Evolutionary conservation across 2,888 invertebrate genomes (phyloP), one percentile per base, ranked within the genome.

Genomic region (Rosalia funebris): DNA sequence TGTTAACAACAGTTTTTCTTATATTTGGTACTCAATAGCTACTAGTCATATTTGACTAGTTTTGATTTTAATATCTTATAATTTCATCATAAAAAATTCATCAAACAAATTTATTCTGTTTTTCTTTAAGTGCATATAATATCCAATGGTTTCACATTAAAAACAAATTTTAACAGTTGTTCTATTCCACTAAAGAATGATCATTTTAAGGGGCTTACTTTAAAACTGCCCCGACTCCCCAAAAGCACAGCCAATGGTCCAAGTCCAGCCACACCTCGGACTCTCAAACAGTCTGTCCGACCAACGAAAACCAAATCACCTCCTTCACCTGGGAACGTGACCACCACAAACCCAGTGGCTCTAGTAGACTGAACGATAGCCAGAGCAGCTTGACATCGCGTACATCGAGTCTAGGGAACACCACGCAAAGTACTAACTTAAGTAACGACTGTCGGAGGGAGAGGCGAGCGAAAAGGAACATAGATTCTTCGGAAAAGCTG

Each of bases 401-500:
- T 47, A 66, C 70, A 14, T 74, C 71, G 4, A 81, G 80, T 67
- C 64, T 81, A 32, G 82, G 82, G 11, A 81, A 81, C 59, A 76
- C 75, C 19, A 82, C 82, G n/a, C 82, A 82, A 67, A 82, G 82
- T 66, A 82, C 81, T 25, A 81, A 76, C 54, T 71, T 82, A 57
- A 82, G 81, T 62, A 73, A 71, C 65, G 81, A 81, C 37, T 74
- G 75, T 9, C 55, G 69, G 39, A 71, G 72, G 50, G 77, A 78
- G 54, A 71, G 71, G 59, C 61, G 71, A 41, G 37, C 63, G 25
- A 58, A 72, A 47, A 72, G 69, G 37, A 73, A 68, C 39, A 37
- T 68, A 10, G 74, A 75, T 41, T 68, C 73, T 5, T 57, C 70
- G 37, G 72, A 71, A 17, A 69, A 69, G 44, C 44, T 64, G 3